phyloP scores from a whole-genome alignment of 1,140 invertebrate species.

The Apis cerana region DNA sequence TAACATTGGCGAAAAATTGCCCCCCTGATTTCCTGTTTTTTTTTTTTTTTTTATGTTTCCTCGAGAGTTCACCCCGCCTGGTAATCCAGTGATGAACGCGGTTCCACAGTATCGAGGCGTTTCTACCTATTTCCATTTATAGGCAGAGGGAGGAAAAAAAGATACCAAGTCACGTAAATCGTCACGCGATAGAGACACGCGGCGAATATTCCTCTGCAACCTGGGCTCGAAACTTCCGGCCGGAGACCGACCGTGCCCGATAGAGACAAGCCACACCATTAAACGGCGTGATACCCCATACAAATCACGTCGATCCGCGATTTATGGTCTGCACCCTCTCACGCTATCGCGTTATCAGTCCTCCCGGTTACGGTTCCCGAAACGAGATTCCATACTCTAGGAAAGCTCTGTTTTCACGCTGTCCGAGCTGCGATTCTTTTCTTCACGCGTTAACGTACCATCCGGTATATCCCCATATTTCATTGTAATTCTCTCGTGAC shows the following conservation, averaged over 20 bases:
- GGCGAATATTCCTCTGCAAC: constrained; percentile 55
- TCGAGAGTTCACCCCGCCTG: not conserved
- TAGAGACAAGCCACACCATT: constrained; percentile 73
- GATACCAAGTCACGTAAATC: constrained; percentile 59
- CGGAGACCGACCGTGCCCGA: constrained; percentile 56
- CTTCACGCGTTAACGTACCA: constrained; percentile 15
- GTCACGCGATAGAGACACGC: constrained; percentile 50
- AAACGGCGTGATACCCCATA: constrained; percentile 73
- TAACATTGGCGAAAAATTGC: not conserved
- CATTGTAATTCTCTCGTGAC: not conserved
- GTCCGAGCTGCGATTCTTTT: constrained; percentile 27
- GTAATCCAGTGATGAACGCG: constrained; percentile 11
- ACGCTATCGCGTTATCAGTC: constrained; percentile 72
- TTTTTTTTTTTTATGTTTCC: too few species aligned
- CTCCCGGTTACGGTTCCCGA: constrained; percentile 48
- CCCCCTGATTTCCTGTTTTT: too few species aligned
- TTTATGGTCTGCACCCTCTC: constrained; percentile 70
- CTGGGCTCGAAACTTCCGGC: constrained; percentile 67
- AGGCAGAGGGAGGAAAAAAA: constrained; percentile 36
- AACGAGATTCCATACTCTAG: constrained; percentile 59
- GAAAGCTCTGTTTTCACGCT: constrained; percentile 48
- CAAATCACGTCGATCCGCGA: constrained; percentile 77
- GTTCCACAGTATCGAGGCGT: not conserved
- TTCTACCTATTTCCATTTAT: constrained; percentile 40
- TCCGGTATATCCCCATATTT: not conserved